Conservation (phyloP, 2,113 vertebrate genomes). For the Etheostoma spectabile region DNA sequence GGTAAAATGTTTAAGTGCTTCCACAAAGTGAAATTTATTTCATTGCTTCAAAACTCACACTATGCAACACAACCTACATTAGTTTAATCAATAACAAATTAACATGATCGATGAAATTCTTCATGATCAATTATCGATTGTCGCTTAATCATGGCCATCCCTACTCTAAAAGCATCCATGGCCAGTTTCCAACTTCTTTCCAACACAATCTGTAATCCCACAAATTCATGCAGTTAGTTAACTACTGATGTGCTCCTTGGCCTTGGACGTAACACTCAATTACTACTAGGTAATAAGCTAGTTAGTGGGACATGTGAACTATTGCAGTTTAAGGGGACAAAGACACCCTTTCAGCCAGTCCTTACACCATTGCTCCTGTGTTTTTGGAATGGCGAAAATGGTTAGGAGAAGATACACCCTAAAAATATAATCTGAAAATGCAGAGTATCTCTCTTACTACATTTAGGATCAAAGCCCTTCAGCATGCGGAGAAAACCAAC, state of each 20-base stretch:
- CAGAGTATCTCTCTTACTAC: neutral
- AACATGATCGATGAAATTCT: no score
- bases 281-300: neutral
- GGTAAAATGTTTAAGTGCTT: no score
- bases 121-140: no score
- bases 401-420: neutral
- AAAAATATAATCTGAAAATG: neutral
- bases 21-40: no score
- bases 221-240: neutral
- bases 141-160: no score
- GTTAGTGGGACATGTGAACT: neutral
- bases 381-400: neutral
- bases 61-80: no score
- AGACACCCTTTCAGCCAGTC: neutral
- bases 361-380: neutral
- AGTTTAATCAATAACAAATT: no score
- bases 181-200: neutral
- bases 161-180: neutral
- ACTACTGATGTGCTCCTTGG: neutral
- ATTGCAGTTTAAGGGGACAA: no score
- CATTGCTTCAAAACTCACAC: no score
- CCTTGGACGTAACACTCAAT: neutral
- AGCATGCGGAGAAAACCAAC: neutral
- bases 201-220: neutral
- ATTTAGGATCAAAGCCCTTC: neutral